These are phyloP conservation scores for Eretmochelys imbricata DNA, from an alignment of 2,113 vertebrate species.

Conservation along the genomic window DNA sequence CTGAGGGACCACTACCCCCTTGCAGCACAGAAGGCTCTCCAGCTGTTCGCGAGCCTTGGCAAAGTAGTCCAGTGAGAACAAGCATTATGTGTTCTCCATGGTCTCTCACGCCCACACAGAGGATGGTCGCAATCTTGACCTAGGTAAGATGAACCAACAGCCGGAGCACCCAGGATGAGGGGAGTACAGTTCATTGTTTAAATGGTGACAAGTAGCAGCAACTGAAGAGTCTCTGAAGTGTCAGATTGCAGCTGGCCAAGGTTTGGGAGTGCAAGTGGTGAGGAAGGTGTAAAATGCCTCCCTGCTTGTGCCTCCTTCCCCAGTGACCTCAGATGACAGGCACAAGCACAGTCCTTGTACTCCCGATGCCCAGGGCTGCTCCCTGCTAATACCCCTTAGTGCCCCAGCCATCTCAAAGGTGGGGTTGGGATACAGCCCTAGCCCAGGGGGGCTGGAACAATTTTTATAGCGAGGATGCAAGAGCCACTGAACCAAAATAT, in stretches of 20 bases:
- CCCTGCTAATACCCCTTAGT: not conserved
- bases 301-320: not conserved
- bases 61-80: not conserved
- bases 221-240: not conserved
- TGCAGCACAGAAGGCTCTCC: not conserved
- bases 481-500: no score
- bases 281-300: not conserved
- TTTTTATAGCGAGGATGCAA: no score
- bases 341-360: rapidly evolving
- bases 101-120: rapidly evolving
- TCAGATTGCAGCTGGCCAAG: not conserved
- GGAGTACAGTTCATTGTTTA: rapidly evolving
- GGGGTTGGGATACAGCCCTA: not conserved
- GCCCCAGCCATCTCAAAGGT: not conserved
- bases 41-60: not conserved
- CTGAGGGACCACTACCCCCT: not conserved
- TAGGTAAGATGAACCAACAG: not conserved
- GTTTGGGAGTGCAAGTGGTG: not conserved
- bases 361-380: not conserved
- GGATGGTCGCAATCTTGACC: rapidly evolving
- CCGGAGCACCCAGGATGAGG: not conserved
- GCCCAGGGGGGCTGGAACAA: not conserved
- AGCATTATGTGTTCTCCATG: not conserved
- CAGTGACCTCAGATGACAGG: not conserved
- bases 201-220: rapidly evolving